Base-by-base conservation (phyloP, 2,888 invertebrate species). In the Amaurobius ferox region DNA sequence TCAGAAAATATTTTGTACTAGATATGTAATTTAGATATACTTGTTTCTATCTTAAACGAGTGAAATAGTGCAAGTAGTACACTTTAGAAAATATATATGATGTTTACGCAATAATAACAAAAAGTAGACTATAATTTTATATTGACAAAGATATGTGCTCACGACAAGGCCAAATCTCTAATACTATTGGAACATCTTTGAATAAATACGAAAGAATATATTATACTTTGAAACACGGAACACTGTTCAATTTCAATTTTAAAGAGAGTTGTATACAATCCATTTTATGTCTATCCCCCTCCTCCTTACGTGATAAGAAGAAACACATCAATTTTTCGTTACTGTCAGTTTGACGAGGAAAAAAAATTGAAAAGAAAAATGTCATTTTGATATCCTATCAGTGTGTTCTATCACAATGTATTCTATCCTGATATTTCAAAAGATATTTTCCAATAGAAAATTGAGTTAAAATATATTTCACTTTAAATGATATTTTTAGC, bases 401-500 rank as follows among this genome's bases (percentile, higher is more conserved):
- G 62, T 70, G 29, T 44, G 29, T 62, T 40, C 48, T 71, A 71
- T 79, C 71, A 71, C 71, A 79, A 64, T 79, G 64, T 79, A 72
- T 61, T 79, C 62, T 48, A 23, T 26, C 44, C 67, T 77, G 67
- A 55, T 77, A 68, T 67, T 68, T 77, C 67, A 44, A 67, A 77
- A 68, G 67, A 68, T 67, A 66, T 76, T 66, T 77, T 44, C 32
- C 67, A 64, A 40, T 19, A 77, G 30, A 48, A 55, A 48, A 77
- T 40, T 67, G 67, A 68, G 48, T 68, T 77, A 48, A 40, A 66
- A 77, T 39, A 32, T 55, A 48, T 77, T 68, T 67, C 67, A 67
- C 48, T 67, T 48, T 26, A 68, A 77, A 77, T 68, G 35, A 55
- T 67, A 77, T 77, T 77, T 77, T 77, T n/a, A n/a, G n/a, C n/a